Evolutionary conservation across 2,797 vertebrate genomes (phyloP).

Genomic region (Ibycter americanus): DNA sequence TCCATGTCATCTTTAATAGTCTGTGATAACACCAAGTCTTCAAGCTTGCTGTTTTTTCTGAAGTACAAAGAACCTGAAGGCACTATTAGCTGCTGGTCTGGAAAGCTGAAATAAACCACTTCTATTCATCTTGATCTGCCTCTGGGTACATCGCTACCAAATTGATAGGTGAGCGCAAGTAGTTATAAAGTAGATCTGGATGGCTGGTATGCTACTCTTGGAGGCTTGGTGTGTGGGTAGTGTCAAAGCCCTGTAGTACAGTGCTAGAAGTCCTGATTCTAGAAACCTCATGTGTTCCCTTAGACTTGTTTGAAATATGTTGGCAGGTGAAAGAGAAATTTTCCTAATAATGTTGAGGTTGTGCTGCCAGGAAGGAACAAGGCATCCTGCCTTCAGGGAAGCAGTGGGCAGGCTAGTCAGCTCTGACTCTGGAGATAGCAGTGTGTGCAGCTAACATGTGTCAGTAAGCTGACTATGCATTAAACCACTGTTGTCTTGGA

Average conservation of each 20-base stretch:
- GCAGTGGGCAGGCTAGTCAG: background rate
- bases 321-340: background rate
- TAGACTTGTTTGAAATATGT: background rate
- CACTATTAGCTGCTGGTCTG: background rate
- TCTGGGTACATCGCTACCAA: background rate
- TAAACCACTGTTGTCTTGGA: background rate
- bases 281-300: background rate
- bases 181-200: background rate
- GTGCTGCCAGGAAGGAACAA: background rate
- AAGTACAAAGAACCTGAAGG: background rate
- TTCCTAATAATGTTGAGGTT: background rate
- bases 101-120: background rate
- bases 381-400: background rate
- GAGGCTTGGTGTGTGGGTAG: background rate
- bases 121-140: background rate
- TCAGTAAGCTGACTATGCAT: accelerated
- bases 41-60: background rate
- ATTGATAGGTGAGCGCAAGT: background rate
- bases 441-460: accelerated
- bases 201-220: background rate
- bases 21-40: background rate
- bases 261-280: background rate
- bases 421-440: background rate
- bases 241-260: no score
- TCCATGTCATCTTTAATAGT: background rate